These are phyloP conservation scores for Gambusia yucatana DNA, from an alignment of 2,797 vertebrate species.

Conservation along the genomic window DNA sequence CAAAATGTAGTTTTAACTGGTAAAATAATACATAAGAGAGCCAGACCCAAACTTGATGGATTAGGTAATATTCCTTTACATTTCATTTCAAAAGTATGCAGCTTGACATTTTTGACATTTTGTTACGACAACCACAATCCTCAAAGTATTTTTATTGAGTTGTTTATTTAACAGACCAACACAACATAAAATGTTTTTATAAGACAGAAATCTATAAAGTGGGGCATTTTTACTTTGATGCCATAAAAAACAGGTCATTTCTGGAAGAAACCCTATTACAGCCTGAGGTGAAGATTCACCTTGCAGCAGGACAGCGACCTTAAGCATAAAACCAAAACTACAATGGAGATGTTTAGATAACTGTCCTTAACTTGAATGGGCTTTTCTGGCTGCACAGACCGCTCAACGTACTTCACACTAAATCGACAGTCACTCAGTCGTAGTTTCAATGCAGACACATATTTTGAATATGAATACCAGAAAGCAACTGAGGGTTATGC, in stretches of 20 bases:
- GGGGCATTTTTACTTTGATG: background rate
- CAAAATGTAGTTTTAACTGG: background rate
- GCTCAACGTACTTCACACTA: background rate
- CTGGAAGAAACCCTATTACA: background rate
- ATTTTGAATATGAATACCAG: background rate
- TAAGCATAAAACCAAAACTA: background rate
- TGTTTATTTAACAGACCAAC: too few relatives aligned
- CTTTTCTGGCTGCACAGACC: background rate
- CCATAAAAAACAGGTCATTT: background rate
- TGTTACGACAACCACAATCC: too few relatives aligned
- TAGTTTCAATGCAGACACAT: background rate
- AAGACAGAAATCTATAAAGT: background rate
- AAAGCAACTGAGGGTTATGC: background rate
- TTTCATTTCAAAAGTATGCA: too few relatives aligned
- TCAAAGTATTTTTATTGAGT: too few relatives aligned
- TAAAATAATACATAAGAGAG: background rate
- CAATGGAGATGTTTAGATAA: background rate
- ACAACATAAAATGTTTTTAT: background rate
- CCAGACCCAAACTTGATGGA: too few relatives aligned
- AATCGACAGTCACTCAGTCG: background rate
- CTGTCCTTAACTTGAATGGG: background rate
- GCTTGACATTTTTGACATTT: too few relatives aligned
- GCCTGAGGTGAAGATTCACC: background rate
- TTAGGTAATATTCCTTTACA: too few relatives aligned
- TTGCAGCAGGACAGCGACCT: background rate